A percentile compares a stretch with the other conserved stretches of the same genome.
These are phyloP conservation scores for Mergus octosetaceus DNA, from an alignment of 2,797 vertebrate genomes.

Conservation along the genomic window DNA sequence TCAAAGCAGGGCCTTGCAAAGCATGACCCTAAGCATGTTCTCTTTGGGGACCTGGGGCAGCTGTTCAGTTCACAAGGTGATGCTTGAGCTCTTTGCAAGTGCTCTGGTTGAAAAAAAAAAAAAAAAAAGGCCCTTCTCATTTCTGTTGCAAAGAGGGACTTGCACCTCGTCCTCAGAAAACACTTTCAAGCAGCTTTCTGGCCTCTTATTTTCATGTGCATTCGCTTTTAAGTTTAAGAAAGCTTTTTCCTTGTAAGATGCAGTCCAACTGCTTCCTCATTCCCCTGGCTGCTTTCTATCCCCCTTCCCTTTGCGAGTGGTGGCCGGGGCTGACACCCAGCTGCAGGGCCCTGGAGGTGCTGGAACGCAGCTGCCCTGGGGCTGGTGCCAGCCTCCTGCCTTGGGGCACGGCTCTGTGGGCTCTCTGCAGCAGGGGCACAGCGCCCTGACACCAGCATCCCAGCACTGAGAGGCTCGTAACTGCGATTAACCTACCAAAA, in stretches of 20 bases:
- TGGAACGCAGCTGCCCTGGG: accelerated
- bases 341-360: background rate
- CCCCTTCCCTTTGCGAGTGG: background rate
- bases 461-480: background rate
- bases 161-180: background rate
- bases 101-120: accelerated
- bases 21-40: accelerated
- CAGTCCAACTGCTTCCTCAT: background rate
- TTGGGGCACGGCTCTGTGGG: accelerated
- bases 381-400: accelerated
- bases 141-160: background rate
- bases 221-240: background rate
- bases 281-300: background rate
- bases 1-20: background rate
- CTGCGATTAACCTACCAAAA: background rate
- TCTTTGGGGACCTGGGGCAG: background rate
- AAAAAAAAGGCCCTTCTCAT: background rate
- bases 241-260: background rate
- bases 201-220: background rate
- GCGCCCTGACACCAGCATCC: background rate
- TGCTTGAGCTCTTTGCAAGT: background rate
- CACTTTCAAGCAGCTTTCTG: background rate
- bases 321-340: too few species aligned
- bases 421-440: background rate
- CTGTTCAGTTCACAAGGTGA: background rate